These are phyloP conservation scores for Drosophila colorata DNA, from an alignment of 2,888 invertebrate species.

Conservation along the genomic window DNA sequence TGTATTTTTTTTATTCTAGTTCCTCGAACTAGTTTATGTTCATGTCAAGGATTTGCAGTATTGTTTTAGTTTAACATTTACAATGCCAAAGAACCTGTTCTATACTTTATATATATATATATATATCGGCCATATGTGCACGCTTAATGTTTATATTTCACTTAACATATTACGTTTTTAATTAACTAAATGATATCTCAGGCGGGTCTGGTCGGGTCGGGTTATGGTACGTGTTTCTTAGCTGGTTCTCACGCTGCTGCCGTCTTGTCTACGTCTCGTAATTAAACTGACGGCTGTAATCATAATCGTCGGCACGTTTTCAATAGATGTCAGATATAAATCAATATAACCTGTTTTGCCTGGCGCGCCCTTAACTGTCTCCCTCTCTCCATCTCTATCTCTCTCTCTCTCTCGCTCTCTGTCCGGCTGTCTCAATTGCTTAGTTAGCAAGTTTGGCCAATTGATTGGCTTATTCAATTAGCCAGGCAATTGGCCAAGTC, in stretches of 20 bases:
- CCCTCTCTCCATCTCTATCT: not conserved
- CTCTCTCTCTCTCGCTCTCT: not conserved
- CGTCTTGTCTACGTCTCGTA: slow-evolving; percentile 38
- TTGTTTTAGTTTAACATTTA: slow-evolving; percentile 26
- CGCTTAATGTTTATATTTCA: slow-evolving; percentile 1
- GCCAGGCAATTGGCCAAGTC: slow-evolving; percentile 36
- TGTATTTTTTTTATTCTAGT: slow-evolving; percentile 17
- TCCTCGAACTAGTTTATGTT: slow-evolving; percentile 37
- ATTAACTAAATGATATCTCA: slow-evolving; percentile 44
- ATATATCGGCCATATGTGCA: slow-evolving; percentile 1
- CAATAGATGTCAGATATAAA: slow-evolving; percentile 56
- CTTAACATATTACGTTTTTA: slow-evolving; percentile 44
- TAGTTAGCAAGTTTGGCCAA: slow-evolving; percentile 37
- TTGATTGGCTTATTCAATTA: slow-evolving; percentile 52
- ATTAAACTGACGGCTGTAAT: slow-evolving; percentile 51
- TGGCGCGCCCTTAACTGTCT: slow-evolving; percentile 61
- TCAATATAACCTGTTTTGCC: slow-evolving; percentile 49
- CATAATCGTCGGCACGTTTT: slow-evolving; percentile 69
- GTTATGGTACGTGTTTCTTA: slow-evolving; percentile 15
- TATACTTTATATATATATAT: slow-evolving; percentile 6
- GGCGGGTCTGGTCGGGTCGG: slow-evolving; percentile 2
- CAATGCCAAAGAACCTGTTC: slow-evolving; percentile 51
- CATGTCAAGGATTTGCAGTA: slow-evolving; percentile 46
- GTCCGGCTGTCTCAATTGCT: not conserved
- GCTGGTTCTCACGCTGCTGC: slow-evolving; percentile 55